A percentile compares a stretch with the other conserved stretches of the same genome.
phyloP scores from a whole-genome alignment of 1,140 invertebrate species.

The Octopus sinensis region DNA sequence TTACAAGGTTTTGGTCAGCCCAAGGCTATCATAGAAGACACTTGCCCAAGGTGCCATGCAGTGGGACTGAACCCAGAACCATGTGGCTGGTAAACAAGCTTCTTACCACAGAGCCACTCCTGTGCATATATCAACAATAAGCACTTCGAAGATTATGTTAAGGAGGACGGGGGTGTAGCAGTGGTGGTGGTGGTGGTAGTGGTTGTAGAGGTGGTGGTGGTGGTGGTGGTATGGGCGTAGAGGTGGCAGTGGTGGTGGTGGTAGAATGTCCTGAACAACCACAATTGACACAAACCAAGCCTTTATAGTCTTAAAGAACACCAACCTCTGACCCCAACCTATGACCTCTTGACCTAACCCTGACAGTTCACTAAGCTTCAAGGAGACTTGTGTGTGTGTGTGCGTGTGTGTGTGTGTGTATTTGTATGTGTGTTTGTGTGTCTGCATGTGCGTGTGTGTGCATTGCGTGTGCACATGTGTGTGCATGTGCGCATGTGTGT shows the following conservation, averaged over 20 bases:
- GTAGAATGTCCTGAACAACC: too few relatives aligned
- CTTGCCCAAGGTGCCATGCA: too few relatives aligned
- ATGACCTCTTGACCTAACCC: too few relatives aligned
- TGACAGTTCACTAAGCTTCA: too few relatives aligned
- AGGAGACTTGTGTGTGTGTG: neutral
- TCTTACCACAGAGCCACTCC: too few relatives aligned
- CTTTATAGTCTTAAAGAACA: too few relatives aligned
- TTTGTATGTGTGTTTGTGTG: conserved; percentile 9
- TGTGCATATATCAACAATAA: conserved; percentile 64
- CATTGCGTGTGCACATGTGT: neutral
- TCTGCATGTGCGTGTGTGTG: neutral
- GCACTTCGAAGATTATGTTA: conserved; percentile 64
- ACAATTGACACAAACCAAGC: too few relatives aligned
- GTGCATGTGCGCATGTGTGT: neutral
- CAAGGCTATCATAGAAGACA: too few relatives aligned
- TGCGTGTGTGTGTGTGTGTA: conserved; percentile 12
- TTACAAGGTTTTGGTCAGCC: too few relatives aligned
- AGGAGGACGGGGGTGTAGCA: conserved; percentile 47
- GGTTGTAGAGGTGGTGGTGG: neutral
- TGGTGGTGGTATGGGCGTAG: neutral
- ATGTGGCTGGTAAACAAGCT: too few relatives aligned
- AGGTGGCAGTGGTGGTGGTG: neutral
- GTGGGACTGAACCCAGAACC: too few relatives aligned
- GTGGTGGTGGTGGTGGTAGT: conserved; percentile 33
- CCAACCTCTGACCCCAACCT: too few relatives aligned